phyloP scores from a whole-genome alignment of 2,888 invertebrate genomes.

The Coleophora flavipennella region DNA sequence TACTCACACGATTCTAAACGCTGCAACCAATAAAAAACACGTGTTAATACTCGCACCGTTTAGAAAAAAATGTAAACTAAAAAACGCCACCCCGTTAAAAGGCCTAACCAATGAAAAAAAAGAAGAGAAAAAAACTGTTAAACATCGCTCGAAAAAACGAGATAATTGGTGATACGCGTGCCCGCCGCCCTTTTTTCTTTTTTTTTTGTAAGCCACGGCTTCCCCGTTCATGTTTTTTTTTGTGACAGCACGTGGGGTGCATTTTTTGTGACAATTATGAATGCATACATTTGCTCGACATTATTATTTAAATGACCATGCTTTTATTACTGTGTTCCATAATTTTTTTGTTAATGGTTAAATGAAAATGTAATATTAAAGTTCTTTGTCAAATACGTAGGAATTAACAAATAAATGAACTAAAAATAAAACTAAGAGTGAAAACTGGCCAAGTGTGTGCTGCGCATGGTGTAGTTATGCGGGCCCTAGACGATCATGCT shows the following conservation, averaged over 20 bases:
- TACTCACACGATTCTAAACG: constrained; percentile 41
- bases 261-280: constrained; percentile 60
- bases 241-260: constrained; percentile 39
- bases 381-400: too few species aligned
- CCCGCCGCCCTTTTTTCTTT: constrained; percentile 50
- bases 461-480: too few species aligned
- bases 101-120: constrained; percentile 52
- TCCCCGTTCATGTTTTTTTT: constrained; percentile 26
- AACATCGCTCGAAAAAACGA: constrained; percentile 43
- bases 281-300: constrained; percentile 34
- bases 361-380: neutral
- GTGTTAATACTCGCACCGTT: constrained; percentile 49
- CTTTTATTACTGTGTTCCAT: constrained; percentile 34
- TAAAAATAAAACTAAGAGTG: too few species aligned
- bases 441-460: too few species aligned
- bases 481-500: too few species aligned
- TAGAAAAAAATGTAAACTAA: constrained; percentile 41
- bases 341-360: constrained; percentile 21
- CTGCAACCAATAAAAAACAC: constrained; percentile 34
- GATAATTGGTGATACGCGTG: constrained; percentile 62
- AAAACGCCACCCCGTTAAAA: constrained; percentile 50
- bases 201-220: constrained; percentile 26
- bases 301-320: constrained; percentile 50
- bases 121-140: constrained; percentile 39
- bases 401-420: too few species aligned